phyloP scores from a whole-genome alignment of 2,888 invertebrate genomes.

The Glaucopsyche alexis region DNA sequence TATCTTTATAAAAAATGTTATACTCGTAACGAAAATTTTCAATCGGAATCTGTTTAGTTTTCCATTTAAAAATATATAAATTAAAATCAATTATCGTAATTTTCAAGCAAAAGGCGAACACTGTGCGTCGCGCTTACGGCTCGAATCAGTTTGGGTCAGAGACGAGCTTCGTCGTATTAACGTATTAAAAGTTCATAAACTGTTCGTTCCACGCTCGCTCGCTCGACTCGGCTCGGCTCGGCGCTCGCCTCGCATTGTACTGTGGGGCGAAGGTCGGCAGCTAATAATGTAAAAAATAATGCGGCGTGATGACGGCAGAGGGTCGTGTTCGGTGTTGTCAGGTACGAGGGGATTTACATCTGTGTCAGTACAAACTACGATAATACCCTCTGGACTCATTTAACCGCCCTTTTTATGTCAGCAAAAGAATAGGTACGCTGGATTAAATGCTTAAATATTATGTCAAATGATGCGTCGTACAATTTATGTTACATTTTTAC shows the following conservation, averaged over 20 bases:
- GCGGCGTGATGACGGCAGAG: background rate
- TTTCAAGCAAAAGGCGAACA: background rate
- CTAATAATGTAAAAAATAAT: slow-evolving; percentile 17
- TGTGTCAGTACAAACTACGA: slow-evolving; percentile 9
- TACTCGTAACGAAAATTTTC: too few relatives aligned
- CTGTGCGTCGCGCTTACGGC: slow-evolving; percentile 31
- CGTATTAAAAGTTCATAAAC: slow-evolving; percentile 29
- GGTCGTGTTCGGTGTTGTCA: background rate
- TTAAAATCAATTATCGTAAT: too few relatives aligned
- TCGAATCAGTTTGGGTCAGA: slow-evolving; percentile 31
- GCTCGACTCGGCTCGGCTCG: background rate
- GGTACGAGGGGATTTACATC: slow-evolving; percentile 19
- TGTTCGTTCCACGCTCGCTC: background rate
- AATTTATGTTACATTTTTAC: too few relatives aligned
- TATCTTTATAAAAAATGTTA: too few relatives aligned
- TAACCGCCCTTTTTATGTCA: background rate
- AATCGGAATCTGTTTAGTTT: too few relatives aligned
- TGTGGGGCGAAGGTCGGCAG: background rate
- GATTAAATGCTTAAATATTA: background rate
- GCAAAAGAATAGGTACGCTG: background rate
- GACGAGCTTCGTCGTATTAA: slow-evolving; percentile 26
- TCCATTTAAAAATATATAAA: too few relatives aligned
- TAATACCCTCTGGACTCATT: slow-evolving; percentile 9
- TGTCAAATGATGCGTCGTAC: background rate
- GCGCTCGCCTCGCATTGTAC: background rate